A percentile compares a stretch with the other conserved stretches of the same genome.
These are phyloP conservation scores for Drosophila guanche DNA, from an alignment of 1,140 invertebrate genomes.

Conservation along the genomic window DNA sequence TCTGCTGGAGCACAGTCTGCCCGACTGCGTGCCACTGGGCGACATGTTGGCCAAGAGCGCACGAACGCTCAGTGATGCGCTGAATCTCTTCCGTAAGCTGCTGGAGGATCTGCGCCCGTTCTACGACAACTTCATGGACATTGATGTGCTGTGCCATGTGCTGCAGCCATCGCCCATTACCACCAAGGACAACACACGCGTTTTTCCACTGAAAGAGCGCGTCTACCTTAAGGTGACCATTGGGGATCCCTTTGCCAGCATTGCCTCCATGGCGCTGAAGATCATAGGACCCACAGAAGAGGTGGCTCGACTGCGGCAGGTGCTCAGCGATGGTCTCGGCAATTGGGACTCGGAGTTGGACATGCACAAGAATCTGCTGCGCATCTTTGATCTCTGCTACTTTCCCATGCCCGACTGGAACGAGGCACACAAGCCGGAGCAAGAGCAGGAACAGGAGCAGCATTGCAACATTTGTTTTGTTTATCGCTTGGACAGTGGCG, in stretches of 20 bases:
- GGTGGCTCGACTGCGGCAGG: constrained; percentile 59
- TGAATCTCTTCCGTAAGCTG: constrained; percentile 60
- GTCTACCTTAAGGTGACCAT: constrained; percentile 70
- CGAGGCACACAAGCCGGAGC: constrained; percentile 14
- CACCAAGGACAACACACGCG: constrained; percentile 67
- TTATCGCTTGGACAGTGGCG: constrained; percentile 65
- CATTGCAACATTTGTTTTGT: constrained; percentile 77
- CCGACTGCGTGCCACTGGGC: constrained; percentile 50
- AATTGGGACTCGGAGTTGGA: constrained; percentile 75
- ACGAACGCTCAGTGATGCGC: constrained; percentile 18
- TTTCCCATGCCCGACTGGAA: constrained; percentile 68
- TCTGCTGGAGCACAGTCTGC: constrained; percentile 66
- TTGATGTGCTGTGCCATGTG: constrained; percentile 77
- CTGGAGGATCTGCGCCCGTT: constrained; percentile 70
- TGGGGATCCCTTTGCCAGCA: constrained; percentile 62
- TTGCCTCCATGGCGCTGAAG: constrained; percentile 60
- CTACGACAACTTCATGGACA: constrained; percentile 69
- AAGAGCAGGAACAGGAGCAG: constrained; percentile 37
- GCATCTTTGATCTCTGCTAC: constrained; percentile 76
- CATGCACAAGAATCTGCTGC: constrained; percentile 76
- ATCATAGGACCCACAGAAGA: constrained; percentile 76
- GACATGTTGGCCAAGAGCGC: constrained; percentile 49
- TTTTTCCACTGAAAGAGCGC: constrained; percentile 66
- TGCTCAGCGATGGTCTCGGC: constrained; percentile 65
- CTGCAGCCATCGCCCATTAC: constrained; percentile 64